These are phyloP conservation scores for Loriculus beryllinus DNA, from an alignment of 2,797 vertebrate genomes.

Conservation along the genomic window DNA sequence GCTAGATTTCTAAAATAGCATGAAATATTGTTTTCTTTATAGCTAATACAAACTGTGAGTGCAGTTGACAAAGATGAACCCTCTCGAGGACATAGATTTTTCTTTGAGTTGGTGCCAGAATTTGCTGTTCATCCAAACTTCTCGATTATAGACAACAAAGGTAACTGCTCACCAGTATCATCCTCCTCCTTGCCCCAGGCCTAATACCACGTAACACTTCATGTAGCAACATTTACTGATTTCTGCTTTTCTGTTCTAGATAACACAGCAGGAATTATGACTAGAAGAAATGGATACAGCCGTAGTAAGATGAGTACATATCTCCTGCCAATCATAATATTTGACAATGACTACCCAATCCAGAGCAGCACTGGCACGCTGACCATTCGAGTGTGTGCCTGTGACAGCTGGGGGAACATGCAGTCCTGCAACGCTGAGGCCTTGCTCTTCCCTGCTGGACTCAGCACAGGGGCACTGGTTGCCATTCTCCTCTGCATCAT, in stretches of 20 bases:
- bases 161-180: conserved; percentile 65
- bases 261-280: conserved; percentile 94
- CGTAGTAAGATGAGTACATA: conserved; percentile 88
- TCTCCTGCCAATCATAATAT: conserved; percentile 90
- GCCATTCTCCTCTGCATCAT: conserved; percentile 93
- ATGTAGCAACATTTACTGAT: not conserved
- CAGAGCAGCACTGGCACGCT: conserved; percentile 96
- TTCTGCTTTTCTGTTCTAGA: conserved; percentile 71
- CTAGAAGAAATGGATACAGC: conserved; percentile 87
- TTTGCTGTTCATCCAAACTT: conserved; percentile 90
- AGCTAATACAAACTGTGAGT: conserved; percentile 96
- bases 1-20: not conserved
- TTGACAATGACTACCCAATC: conserved; percentile 94
- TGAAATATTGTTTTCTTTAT: conserved; percentile 17
- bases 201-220: not conserved
- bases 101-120: conserved; percentile 87
- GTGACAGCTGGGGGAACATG: conserved; percentile 88
- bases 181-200: fast-evolving
- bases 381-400: conserved; percentile 90
- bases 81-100: conserved; percentile 90
- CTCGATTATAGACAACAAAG: conserved; percentile 93
- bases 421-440: conserved; percentile 91
- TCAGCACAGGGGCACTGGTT: conserved; percentile 91
- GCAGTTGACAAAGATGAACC: conserved; percentile 95
- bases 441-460: conserved; percentile 87